phyloP scores from a whole-genome alignment of 1,140 invertebrate genomes.

The Zophobas morio region DNA sequence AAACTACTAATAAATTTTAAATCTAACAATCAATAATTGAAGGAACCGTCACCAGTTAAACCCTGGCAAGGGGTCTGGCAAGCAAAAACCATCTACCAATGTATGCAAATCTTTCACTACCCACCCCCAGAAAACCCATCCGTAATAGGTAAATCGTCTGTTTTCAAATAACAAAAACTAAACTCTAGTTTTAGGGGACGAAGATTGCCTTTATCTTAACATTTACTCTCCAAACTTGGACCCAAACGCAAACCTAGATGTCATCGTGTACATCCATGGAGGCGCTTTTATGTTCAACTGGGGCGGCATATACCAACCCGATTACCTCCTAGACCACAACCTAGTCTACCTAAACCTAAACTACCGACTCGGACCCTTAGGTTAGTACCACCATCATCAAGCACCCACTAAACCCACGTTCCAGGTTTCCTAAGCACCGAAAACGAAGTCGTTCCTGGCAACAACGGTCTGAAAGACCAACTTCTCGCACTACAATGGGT shows the following conservation, averaged over 20 bases:
- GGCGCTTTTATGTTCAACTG: constrained; percentile 71
- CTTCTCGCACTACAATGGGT: constrained; percentile 73
- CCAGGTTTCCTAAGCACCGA: constrained; percentile 63
- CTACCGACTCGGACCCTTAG: constrained; percentile 76
- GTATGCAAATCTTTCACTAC: constrained; percentile 62
- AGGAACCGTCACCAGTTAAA: constrained; percentile 55
- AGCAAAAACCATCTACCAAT: constrained; percentile 56
- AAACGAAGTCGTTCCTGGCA: constrained; percentile 67
- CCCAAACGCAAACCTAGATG: constrained; percentile 59
- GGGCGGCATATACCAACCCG: constrained; percentile 70
- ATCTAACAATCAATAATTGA: too few relatives aligned
- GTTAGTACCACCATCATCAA: constrained; percentile 58
- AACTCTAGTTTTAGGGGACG: too few relatives aligned
- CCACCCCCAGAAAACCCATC: constrained; percentile 50
- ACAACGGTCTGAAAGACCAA: constrained; percentile 77
- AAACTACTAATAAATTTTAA: too few relatives aligned
- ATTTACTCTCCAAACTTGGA: constrained; percentile 67
- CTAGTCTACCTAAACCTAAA: constrained; percentile 77
- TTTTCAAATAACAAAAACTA: too few relatives aligned
- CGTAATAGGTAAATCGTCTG: constrained; percentile 62
- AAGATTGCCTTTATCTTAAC: constrained; percentile 73
- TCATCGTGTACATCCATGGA: constrained; percentile 75
- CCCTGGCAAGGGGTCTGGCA: constrained; percentile 60
- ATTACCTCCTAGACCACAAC: constrained; percentile 73
- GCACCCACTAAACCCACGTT: too few relatives aligned